Base-by-base conservation (phyloP, 2,888 invertebrate species). In the Sympetrum striolatum region DNA sequence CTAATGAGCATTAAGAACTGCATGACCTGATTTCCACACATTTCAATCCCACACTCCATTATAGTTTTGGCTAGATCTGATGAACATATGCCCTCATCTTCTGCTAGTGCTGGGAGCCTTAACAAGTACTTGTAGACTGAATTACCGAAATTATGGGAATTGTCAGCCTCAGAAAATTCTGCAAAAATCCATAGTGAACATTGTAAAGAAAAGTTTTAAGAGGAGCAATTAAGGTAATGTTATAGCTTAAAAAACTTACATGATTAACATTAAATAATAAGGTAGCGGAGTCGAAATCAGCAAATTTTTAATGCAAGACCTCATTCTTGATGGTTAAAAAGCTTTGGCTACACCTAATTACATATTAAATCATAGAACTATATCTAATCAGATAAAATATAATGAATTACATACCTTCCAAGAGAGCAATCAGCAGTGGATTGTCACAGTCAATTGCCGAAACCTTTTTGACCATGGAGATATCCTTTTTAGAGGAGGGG, bases 401-500 rank as follows among this genome's bases (percentile, higher is more conserved):
- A 31, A 37, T 60, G 37, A 58, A 37, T 37, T 18, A 37, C 37
- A 12, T 39, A 86, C 86, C 86, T 37, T 39, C 35, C 2, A 35
- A 37, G 22, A 86, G 18, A 18, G 31, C 35, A 25, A 22, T 35
- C 86, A 86, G 35, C 3, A 86, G 58, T n/a, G 60, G 86, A 39
- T 86, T 64, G 14, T 12, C 0, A 1, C 60, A 86, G 8, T 35
- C 35, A 4, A 86, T 94, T 5, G 92, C 90, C 14, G 95, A 91
- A 35, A 95, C 93, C 90, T 94, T 93, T 92, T 94, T 93, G 0
- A 95, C 93, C 86, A 94, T 93, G 0, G 92, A 92, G 0, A 94
- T 92, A 91, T 95, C 94, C 1, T 93, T 92, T 3, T 94, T 92
- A 91, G 94, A 94, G 82, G 93, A 92, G 0, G 96, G 96, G 92